Base-by-base conservation (phyloP, 2,888 invertebrate genomes). In the Hypomecis atomaria region DNA sequence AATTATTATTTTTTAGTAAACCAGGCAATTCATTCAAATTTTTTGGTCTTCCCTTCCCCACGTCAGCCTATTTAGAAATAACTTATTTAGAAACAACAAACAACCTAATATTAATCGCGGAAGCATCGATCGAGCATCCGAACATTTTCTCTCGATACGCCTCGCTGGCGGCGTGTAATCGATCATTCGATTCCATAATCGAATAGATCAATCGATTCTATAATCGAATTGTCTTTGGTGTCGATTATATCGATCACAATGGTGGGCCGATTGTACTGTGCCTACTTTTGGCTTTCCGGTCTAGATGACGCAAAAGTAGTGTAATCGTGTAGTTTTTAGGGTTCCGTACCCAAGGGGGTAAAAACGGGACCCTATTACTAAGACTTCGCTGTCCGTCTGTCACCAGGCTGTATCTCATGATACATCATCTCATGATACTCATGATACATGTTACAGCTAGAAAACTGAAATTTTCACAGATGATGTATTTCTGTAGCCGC, bases 141-240 rank as follows among this genome's bases (percentile, higher is more conserved):
- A 45, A 59, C 36, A 36, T 48, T 60, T 60, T 60, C 60, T 60
- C 54, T 54, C 60, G 60, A 60, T 42, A 60, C 60, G 60, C 60
- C 54, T 49, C 60, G 43, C 60, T 55, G 60, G 52, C 47, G 54
- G 54, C 43, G 49, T 44, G 60, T 48, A 60, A 60, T 60, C 60
- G 43, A 43, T 55, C 42, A 44, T 52, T 52, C 59, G 43, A 55
- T 43, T 61, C 54, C 48, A 61, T 61, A 56, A 56, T 48, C 54
- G 60, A 6, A 52, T 48, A 23, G 23, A 23, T 23, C 42, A 44
- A 59, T 52, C 59, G 43, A 55, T 43, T 61, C 54, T 48, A 61
- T 61, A 56, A 56, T 48, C 54, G 60, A 6, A 52, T 48, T 33
- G 54, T 43, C 43, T 54, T 60, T 37, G 13, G 34, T 3, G 3